These are phyloP conservation scores for Conus canariensis DNA, from an alignment of 2,888 invertebrate species.

Conservation along the genomic window DNA sequence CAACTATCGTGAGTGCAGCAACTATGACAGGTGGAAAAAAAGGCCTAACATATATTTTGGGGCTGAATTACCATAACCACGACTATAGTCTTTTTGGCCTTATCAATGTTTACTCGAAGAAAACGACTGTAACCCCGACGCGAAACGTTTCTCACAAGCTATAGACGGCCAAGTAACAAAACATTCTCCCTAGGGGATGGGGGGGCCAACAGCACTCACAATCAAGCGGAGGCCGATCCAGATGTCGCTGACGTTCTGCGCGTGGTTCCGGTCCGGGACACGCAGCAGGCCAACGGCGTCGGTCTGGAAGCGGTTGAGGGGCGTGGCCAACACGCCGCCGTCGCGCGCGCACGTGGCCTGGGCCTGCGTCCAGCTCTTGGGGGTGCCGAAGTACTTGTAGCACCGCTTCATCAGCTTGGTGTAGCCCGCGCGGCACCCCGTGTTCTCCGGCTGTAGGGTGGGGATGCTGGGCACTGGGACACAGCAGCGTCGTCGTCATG, in stretches of 20 bases:
- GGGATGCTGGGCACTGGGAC: neutral
- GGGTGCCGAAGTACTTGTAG: slow-evolving; percentile 24
- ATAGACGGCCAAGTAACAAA: no score
- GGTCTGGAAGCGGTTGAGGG: slow-evolving; percentile 37
- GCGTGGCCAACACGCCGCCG: slow-evolving; percentile 51
- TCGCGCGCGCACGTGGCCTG: slow-evolving; percentile 47
- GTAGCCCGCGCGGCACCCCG: slow-evolving; percentile 19
- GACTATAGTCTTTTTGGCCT: no score
- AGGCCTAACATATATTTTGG: no score
- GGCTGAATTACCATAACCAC: no score
- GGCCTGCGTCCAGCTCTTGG: slow-evolving; percentile 36
- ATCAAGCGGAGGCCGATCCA: neutral
- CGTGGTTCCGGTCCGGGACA: slow-evolving; percentile 25
- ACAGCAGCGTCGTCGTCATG: no score
- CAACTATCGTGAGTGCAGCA: no score
- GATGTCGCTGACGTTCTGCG: neutral
- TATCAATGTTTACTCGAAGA: no score
- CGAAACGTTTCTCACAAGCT: no score
- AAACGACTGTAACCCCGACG: no score
- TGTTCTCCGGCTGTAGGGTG: neutral
- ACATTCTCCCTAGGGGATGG: no score
- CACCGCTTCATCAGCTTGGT: neutral
- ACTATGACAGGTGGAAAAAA: no score
- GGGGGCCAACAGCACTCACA: neutral
- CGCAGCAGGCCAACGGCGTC: neutral